Base-by-base conservation (phyloP, 2,113 vertebrate genomes). In the Hydrochoerus hydrochaeris region DNA sequence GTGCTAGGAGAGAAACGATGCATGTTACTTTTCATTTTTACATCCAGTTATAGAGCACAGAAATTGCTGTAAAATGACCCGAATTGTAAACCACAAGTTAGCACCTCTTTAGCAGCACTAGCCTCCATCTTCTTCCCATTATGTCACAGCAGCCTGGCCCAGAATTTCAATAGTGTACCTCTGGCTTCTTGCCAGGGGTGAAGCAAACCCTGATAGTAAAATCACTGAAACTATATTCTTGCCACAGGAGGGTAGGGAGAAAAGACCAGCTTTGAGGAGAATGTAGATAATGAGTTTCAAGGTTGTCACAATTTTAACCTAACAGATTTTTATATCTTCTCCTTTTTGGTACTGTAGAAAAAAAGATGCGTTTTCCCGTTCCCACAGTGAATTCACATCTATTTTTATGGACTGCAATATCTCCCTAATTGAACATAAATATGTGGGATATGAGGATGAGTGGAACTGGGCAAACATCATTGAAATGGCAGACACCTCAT, bases 41-140 rank as follows among this genome's bases (percentile, higher is more conserved):
- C 57, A 83, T 88, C 82, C 35, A 11, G 77, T 94, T 90, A 90
- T 46, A 65, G 52, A 90, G 63, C 63, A 26, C 9, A 85, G 60
- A 96, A 85, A 97, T 90, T 94, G 94, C 94, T 96, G 85, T 93
- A 88, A 82, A 97, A 94, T 82, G 90, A 92, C 52, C 35, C 75
- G 78, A 35, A 91, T 95, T 88, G 44, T 85, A 94, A 95, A 90
- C n/a, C 87, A 14, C 57, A 35, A 32, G 80, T 96, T 92, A 92
- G 75, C 75, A 83, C 17, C 65, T 92, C 54, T 65, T 38, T 17
- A 1, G 13, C 54, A 94, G 38, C 9, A 49, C 28, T 58, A 19
- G 78, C 62, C 30, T 90, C 69, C 30, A 32, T 62, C 62, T 83
- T 52, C 85, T 71, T 90, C 30, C 77, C 49, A 7, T 28, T 67